Evolutionary conservation across 2,797 vertebrate genomes (phyloP).

Genomic region (Serranus cabrilla): DNA sequence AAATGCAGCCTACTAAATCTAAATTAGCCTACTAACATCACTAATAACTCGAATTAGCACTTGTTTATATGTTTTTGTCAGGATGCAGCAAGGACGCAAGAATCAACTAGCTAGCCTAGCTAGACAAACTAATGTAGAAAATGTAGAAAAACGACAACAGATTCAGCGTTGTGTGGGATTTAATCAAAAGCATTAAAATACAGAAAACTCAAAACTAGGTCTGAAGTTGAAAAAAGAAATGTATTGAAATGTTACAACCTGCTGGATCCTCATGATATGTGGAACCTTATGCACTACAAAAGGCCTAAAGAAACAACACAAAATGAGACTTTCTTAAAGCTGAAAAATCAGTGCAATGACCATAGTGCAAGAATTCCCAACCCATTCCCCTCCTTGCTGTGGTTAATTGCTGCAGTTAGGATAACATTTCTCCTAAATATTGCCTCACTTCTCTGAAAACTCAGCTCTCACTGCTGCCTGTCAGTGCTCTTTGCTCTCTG

Average conservation of each 20-base stretch:
- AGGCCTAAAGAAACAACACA: not conserved
- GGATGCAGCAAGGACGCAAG: too few species aligned
- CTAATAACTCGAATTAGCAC: too few species aligned
- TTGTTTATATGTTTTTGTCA: too few species aligned
- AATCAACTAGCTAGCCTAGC: too few species aligned
- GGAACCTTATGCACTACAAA: not conserved
- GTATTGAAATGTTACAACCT: not conserved
- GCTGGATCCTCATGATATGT: not conserved
- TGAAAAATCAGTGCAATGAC: too few species aligned
- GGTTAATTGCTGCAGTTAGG: not conserved
- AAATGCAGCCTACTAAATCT: too few species aligned
- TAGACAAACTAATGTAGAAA: too few species aligned
- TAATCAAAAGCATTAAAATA: too few species aligned
- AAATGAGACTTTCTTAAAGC: not conserved
- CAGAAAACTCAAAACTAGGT: too few species aligned
- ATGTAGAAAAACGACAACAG: too few species aligned
- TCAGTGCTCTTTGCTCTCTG: not conserved
- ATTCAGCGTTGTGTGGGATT: too few species aligned
- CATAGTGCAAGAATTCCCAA: not conserved
- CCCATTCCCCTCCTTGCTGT: not conserved
- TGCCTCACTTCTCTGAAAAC: not conserved
- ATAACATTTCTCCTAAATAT: not conserved
- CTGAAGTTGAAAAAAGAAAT: not conserved
- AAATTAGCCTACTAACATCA: too few species aligned
- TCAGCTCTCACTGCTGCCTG: not conserved